These are phyloP conservation scores for Tenthredo notha DNA, from an alignment of 2,888 invertebrate genomes.

Conservation along the genomic window DNA sequence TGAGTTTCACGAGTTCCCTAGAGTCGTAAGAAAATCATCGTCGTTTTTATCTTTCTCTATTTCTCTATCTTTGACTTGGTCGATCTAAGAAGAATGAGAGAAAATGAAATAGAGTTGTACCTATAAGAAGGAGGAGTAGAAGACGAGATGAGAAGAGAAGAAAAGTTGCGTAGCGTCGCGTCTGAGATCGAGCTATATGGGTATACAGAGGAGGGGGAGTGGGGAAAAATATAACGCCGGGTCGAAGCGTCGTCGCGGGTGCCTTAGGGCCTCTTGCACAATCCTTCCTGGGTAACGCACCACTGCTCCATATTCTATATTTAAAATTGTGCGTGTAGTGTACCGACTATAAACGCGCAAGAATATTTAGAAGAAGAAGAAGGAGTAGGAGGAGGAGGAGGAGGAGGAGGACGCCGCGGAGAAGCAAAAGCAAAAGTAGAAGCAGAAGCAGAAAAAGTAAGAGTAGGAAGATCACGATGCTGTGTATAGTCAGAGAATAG, in stretches of 20 bases:
- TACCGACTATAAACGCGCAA: background rate
- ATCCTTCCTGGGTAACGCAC: slow-evolving; percentile 64
- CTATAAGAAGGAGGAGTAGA: background rate
- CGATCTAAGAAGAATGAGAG: too few relatives aligned
- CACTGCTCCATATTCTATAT: slow-evolving; percentile 77
- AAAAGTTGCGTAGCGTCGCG: background rate
- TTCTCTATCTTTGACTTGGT: background rate
- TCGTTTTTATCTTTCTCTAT: background rate
- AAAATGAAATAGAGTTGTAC: too few relatives aligned
- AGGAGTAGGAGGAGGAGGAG: too few relatives aligned
- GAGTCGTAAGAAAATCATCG: slow-evolving; percentile 7
- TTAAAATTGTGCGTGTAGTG: slow-evolving; percentile 67
- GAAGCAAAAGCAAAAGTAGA: background rate
- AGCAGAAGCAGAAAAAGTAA: background rate
- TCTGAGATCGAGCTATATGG: too few relatives aligned
- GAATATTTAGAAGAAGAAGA: background rate
- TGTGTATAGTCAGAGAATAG: background rate
- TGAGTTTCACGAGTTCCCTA: background rate
- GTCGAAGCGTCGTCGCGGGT: background rate
- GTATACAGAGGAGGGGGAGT: background rate
- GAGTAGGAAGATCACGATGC: background rate
- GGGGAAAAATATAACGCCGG: background rate
- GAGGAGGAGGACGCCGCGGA: background rate
- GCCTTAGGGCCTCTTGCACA: slow-evolving; percentile 55
- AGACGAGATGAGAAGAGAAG: background rate